Base-by-base conservation (phyloP, 1,140 invertebrate genomes). In the Trialeurodes vaporariorum region DNA sequence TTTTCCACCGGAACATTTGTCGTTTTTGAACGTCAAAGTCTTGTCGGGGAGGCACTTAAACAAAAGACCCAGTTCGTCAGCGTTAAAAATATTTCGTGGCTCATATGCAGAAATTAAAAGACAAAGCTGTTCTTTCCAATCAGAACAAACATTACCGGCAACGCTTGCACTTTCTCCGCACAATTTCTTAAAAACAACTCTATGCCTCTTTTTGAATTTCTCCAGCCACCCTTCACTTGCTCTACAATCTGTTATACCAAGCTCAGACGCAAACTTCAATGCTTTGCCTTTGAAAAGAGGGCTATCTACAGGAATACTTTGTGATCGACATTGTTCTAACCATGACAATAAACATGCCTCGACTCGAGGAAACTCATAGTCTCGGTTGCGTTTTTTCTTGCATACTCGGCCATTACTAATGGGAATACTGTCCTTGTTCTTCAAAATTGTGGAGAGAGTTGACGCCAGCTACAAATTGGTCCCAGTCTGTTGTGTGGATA, bases 1-100 rank as follows among this genome's bases (percentile, higher is more conserved):
- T 72, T 80, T 80, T 34, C 78, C 75, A 58, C 75, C 75, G 27
- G 49, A 27, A 67, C 76, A 78, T 27, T 62, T 70, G 34, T 77
- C 73, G n/a, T 69, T 69, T 73, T 79, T 78, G 40, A 74, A 72
- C 61, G 59, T 67, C 25, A 71, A 58, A 27, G 78, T 78, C 74
- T 76, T 75, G 59, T 79, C 75, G 58, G 79, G 78, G 65, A 79
- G 67, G 66, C 74, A 75, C 70, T 77, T 77, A 70, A 74, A 81
- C 77, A 81, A 81, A 1, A 82, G 72, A 13, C 77, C 77, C 72
- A 75, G 77, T 75, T 81, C 77, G 74, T 81, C 79, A 61, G 75
- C 74, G 71, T 81, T 82, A 67, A 78, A 81, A 72, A 82, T 76
- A 68, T 80, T 73, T 64, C 72, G 68, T 65, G 74, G 68, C 1